Conservation (phyloP, 1,140 invertebrate species). For the Penaeus chinensis region DNA sequence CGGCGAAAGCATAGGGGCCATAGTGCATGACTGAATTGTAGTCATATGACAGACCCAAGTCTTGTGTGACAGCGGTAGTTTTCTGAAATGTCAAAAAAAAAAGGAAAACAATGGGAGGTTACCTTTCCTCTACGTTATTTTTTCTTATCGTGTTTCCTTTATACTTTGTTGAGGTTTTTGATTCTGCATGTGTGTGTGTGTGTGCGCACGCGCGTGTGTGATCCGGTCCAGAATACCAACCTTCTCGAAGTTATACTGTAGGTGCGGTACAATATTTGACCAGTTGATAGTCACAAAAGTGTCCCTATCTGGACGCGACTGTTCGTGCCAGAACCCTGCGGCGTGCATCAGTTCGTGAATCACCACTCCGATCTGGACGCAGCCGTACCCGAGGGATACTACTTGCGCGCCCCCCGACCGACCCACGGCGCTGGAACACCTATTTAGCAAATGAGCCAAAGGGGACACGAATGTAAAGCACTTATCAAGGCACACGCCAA, state of each 20-base stretch:
- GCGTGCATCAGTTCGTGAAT: slow-evolving; percentile 75
- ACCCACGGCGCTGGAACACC: background rate
- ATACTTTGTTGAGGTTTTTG: too few species aligned
- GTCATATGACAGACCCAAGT: slow-evolving; percentile 66
- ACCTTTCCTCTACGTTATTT: too few species aligned
- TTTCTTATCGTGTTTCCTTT: background rate
- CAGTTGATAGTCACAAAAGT: slow-evolving; percentile 47
- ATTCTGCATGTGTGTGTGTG: too few species aligned
- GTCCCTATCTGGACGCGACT: slow-evolving; percentile 84
- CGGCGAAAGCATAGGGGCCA: slow-evolving; percentile 68
- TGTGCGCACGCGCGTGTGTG: too few species aligned
- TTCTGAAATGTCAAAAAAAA: slow-evolving; percentile 5
- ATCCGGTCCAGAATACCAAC: background rate
- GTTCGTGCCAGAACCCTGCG: slow-evolving; percentile 82
- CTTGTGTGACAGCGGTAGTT: background rate
- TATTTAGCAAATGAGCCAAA: background rate
- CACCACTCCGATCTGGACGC: slow-evolving; percentile 76
- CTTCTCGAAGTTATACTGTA: slow-evolving; percentile 70
- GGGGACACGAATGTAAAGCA: background rate
- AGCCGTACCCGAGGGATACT: slow-evolving; percentile 75
- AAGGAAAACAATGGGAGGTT: too few species aligned
- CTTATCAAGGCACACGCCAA: background rate
- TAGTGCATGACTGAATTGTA: slow-evolving; percentile 71
- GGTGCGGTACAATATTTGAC: slow-evolving; percentile 63
- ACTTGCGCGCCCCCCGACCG: slow-evolving; percentile 67